These are phyloP conservation scores for Parnassius smintheus DNA, from an alignment of 2,888 invertebrate genomes.

Conservation along the genomic window DNA sequence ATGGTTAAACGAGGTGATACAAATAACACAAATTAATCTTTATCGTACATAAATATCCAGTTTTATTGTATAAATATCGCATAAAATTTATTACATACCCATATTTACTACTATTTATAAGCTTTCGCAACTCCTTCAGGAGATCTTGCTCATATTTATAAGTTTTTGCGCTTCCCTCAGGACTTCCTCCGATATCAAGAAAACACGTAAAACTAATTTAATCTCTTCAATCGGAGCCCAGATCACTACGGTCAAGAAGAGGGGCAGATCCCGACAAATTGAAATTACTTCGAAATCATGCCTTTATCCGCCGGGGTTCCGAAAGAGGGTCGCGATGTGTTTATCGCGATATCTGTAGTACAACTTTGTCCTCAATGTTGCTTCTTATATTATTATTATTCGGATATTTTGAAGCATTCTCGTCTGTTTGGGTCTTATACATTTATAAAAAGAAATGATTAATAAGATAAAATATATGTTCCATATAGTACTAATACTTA, in stretches of 20 bases:
- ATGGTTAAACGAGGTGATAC: too few relatives aligned
- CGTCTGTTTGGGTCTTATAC: too few relatives aligned
- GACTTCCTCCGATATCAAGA: constrained; percentile 4
- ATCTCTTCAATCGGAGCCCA: constrained; percentile 27
- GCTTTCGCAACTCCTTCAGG: too few relatives aligned
- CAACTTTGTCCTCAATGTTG: not conserved
- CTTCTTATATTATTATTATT: not conserved
- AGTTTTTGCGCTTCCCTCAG: not conserved
- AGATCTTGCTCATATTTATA: not conserved
- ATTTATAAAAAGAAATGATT: too few relatives aligned
- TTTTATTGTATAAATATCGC: too few relatives aligned
- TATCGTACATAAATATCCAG: too few relatives aligned
- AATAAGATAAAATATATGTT: too few relatives aligned
- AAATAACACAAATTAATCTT: too few relatives aligned
- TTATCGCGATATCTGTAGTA: constrained; percentile 16
- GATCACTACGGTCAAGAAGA: constrained; percentile 26
- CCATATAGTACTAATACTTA: too few relatives aligned
- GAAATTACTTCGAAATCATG: constrained; percentile 30
- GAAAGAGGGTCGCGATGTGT: constrained; percentile 21
- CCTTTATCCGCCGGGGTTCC: constrained; percentile 20
- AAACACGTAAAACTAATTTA: constrained; percentile 29
- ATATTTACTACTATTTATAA: too few relatives aligned
- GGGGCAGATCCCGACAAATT: constrained; percentile 33
- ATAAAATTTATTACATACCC: too few relatives aligned
- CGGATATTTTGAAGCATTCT: too few relatives aligned